Percentiles rank a stretch among this genome's conserved stretches.
Evolutionary conservation across 2,888 invertebrate genomes (phyloP).

Genomic region (Iselma pallidipennis): DNA sequence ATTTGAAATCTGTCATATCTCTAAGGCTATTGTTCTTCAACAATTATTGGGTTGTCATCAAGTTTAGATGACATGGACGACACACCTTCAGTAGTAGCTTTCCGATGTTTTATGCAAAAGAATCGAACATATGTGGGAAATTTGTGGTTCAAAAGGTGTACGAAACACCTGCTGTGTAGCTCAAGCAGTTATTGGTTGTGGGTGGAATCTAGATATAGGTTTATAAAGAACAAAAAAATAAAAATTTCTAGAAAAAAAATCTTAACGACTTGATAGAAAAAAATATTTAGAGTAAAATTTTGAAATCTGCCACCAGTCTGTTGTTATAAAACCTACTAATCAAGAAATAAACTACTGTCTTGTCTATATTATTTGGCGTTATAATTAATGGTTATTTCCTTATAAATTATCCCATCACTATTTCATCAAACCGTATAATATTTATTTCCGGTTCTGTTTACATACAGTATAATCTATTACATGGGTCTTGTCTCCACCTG

Average conservation of each 20-base stretch:
- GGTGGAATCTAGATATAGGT: not conserved
- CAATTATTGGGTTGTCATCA: slow-evolving; percentile 33
- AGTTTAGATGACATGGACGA: slow-evolving; percentile 18
- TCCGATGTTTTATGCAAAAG: slow-evolving; percentile 19
- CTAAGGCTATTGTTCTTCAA: slow-evolving; percentile 29
- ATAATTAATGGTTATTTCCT: not conserved
- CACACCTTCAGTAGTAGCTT: slow-evolving; percentile 21
- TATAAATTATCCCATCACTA: not conserved
- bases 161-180: not conserved
- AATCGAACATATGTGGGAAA: slow-evolving; percentile 14
- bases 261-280: not conserved
- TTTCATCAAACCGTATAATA: not conserved
- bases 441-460: not conserved
- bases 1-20: not conserved
- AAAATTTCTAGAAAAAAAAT: too few species aligned
- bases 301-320: too few species aligned
- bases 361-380: too few species aligned
- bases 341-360: too few species aligned
- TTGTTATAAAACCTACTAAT: too few species aligned
- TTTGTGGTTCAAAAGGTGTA: slow-evolving; percentile 11
- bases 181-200: not conserved
- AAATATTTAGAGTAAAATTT: not conserved
- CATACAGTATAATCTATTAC: not conserved
- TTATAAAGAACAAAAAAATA: too few species aligned
- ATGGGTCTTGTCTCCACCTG: not conserved